Conservation (phyloP, 2,888 invertebrate species). For the Drosophila ezoana region DNA sequence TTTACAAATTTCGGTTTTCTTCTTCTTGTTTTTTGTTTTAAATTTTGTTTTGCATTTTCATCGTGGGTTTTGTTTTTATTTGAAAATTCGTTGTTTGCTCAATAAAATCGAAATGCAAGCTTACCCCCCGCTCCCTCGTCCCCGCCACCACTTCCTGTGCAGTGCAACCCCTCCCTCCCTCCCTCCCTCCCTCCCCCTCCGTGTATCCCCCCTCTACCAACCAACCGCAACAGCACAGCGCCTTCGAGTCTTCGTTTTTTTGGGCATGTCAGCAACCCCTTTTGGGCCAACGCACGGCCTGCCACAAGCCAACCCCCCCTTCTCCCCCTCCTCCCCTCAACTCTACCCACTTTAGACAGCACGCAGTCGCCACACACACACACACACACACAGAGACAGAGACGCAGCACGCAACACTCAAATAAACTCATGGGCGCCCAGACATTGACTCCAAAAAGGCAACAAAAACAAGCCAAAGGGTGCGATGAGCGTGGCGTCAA, state of each 20-base stretch:
- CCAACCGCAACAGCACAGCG: not conserved
- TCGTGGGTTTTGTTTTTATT: constrained; percentile 81
- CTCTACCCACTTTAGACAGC: constrained; percentile 43
- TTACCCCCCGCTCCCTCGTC: not conserved
- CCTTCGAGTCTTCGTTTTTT: constrained; percentile 28
- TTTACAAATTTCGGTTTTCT: constrained; percentile 6
- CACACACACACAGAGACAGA: constrained; percentile 38
- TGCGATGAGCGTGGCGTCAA: too few species aligned
- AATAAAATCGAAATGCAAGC: constrained; percentile 83
- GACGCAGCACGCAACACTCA: constrained; percentile 66
- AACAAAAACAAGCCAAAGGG: constrained; percentile 14
- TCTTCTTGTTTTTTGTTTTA: constrained; percentile 23
- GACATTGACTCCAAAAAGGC: constrained; percentile 77
- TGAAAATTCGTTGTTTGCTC: constrained; percentile 83
- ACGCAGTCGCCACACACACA: constrained; percentile 72
- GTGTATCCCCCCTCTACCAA: too few species aligned
- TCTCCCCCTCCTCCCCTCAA: not conserved
- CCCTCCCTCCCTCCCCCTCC: too few species aligned
- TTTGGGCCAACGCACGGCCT: constrained; percentile 41
- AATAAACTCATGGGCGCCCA: constrained; percentile 65
- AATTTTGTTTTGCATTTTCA: constrained; percentile 70
- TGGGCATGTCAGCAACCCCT: constrained; percentile 51
- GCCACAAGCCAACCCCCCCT: constrained; percentile 1
- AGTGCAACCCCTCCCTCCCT: not conserved
- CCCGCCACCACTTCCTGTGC: too few species aligned